A percentile compares a stretch with the other conserved stretches of the same genome.
Conservation (phyloP, 1,140 invertebrate genomes). For the Drosophila prosaltans region DNA sequence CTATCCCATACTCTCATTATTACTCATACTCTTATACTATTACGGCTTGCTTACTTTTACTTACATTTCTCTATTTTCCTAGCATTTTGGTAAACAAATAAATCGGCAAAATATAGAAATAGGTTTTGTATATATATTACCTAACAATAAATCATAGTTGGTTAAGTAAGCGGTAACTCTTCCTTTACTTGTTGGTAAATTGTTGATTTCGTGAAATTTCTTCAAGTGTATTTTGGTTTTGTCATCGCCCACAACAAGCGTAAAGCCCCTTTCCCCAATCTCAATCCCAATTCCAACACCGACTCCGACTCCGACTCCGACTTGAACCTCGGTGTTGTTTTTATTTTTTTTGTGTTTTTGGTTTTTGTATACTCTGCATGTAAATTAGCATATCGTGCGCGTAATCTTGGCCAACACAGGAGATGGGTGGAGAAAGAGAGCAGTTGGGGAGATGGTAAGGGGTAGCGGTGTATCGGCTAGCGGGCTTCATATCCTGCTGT, state of each 20-base stretch:
- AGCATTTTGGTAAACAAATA: too few species aligned
- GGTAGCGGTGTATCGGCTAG: not conserved
- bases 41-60: too few species aligned
- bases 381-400: constrained; percentile 82
- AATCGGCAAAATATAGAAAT: too few species aligned
- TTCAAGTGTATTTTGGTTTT: not conserved
- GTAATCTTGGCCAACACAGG: constrained; percentile 74
- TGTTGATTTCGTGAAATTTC: not conserved
- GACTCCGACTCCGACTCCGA: constrained; percentile 36
- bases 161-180: too few species aligned
- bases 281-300: constrained; percentile 33
- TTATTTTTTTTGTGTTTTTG: not conserved
- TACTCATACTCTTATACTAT: too few species aligned
- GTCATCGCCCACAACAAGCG: constrained; percentile 18
- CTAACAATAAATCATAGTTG: too few species aligned
- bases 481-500: constrained; percentile 58
- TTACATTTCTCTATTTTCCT: too few species aligned
- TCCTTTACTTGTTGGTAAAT: too few species aligned
- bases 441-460: not conserved
- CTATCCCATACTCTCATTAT: too few species aligned
- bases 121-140: too few species aligned
- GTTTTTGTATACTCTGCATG: constrained; percentile 50
- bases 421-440: constrained; percentile 21
- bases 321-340: constrained; percentile 8
- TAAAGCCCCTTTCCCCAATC: not conserved